Base-by-base conservation (phyloP, 1,140 invertebrate genomes). In the Trichonephila clavata region DNA sequence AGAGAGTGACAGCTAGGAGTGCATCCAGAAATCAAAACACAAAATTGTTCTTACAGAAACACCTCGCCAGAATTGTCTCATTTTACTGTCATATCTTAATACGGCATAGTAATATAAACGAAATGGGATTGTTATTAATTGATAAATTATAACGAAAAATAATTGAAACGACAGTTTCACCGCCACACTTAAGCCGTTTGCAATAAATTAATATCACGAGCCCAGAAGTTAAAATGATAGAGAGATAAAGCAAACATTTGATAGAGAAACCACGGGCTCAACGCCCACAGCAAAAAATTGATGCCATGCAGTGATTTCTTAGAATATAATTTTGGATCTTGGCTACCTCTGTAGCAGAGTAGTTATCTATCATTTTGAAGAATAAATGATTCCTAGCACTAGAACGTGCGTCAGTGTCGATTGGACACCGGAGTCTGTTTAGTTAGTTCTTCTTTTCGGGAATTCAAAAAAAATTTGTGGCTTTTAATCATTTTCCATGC, bases 61-160 rank as follows among this genome's bases (percentile, higher is more conserved):
- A 90, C 89, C 89, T 59, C 89, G 68, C 89, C 89, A 90, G 43
- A 90, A 90, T 27, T 90, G 71, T 61, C 89, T 90, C 89, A 90
- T 90, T 39, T 32, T 90, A 63, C 14, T 27, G 18, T 81, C 89
- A 90, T 90, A 81, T 81, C 57, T 90, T 68, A 43, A 81, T 80
- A 24, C 39, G 32, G 24, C 89, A 90, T 71, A n/a, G n/a, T n/a
- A 90, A 90, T 57, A 80, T 63, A 87, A 63, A 87, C 21, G 81
- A 50, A 83, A 50, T 43, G 8, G 39, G 21, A 14, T 59, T 50
- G 50, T 83, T 13, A 39, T 32, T 83, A 83, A 83, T 43, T 57
- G 81, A 83, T 59, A 83, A 83, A 83, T 83, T 83, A 83, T 57
- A 83, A 83, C 43, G 43, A 83, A 83, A 83, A 83, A 83, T 77